Conservation (phyloP, 2,888 invertebrate species). For the Clistopyga incitator region DNA sequence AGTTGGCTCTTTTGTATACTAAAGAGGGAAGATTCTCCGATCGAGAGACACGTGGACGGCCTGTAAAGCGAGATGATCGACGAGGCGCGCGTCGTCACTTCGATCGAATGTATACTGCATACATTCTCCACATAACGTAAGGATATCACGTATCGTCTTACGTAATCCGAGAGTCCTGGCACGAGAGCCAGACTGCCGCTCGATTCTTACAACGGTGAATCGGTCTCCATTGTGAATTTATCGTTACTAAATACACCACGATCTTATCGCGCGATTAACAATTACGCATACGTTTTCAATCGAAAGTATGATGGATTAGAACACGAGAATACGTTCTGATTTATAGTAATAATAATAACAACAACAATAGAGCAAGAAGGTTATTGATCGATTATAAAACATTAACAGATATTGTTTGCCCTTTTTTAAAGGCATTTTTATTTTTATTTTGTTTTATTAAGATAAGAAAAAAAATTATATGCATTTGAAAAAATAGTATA, state of each 20-base stretch:
- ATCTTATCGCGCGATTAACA: not conserved
- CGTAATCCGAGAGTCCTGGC: slow-evolving; percentile 67
- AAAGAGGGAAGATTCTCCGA: slow-evolving; percentile 26
- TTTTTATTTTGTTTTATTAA: too few relatives aligned
- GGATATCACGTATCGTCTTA: slow-evolving; percentile 69
- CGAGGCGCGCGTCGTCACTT: slow-evolving; percentile 47
- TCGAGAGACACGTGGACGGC: slow-evolving; percentile 52
- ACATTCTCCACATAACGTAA: slow-evolving; percentile 54
- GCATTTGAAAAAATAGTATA: too few relatives aligned
- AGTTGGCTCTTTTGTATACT: not conserved
- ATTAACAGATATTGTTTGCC: too few relatives aligned
- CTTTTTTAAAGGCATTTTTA: too few relatives aligned
- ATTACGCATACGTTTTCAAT: not conserved
- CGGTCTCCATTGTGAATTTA: slow-evolving; percentile 59
- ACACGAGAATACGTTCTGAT: too few relatives aligned
- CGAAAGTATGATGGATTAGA: too few relatives aligned
- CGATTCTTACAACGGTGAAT: slow-evolving; percentile 41
- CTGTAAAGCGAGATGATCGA: slow-evolving; percentile 59
- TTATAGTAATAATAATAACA: too few relatives aligned
- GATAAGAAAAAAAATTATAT: too few relatives aligned
- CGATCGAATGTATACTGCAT: slow-evolving; percentile 43
- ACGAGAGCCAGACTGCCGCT: slow-evolving; percentile 45
- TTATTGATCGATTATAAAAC: too few relatives aligned
- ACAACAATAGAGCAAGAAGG: too few relatives aligned
- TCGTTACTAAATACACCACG: slow-evolving; percentile 47